Conservation (phyloP, 2,888 invertebrate genomes). For the Watsonalla binaria region DNA sequence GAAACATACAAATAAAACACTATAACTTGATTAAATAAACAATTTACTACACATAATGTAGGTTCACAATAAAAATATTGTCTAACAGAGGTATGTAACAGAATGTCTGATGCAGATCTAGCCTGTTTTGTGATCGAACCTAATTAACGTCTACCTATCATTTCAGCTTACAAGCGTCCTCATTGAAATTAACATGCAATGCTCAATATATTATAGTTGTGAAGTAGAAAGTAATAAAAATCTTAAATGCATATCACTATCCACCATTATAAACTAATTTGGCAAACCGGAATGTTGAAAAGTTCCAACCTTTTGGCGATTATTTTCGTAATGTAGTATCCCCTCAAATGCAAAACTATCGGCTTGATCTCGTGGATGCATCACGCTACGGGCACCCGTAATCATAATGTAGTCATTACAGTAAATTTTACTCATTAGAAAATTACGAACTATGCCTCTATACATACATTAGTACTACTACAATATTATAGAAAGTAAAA, state of each 20-base stretch:
- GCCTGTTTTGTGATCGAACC: constrained; percentile 33
- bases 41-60: constrained; percentile 79
- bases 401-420: constrained; percentile 3
- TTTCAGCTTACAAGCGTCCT: constrained; percentile 22
- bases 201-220: constrained; percentile 4
- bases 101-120: constrained; percentile 72
- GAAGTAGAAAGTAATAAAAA: constrained; percentile 23
- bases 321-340: constrained; percentile 14
- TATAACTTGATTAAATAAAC: constrained; percentile 70
- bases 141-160: constrained; percentile 11
- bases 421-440: neutral
- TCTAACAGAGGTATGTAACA: constrained; percentile 71
- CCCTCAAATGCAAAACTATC: constrained; percentile 24
- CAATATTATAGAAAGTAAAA: constrained; percentile 8
- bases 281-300: constrained; percentile 70
- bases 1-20: constrained; percentile 41
- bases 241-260: constrained; percentile 49
- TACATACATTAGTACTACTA: constrained; percentile 6
- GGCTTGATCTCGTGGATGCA: constrained; percentile 18
- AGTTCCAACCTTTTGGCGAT: constrained; percentile 53
- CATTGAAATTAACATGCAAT: constrained; percentile 10
- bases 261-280: constrained; percentile 56
- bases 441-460: neutral
- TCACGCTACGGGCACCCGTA: constrained; percentile 17
- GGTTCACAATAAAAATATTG: constrained; percentile 76